Evolutionary conservation across 1,140 invertebrate genomes (phyloP), one percentile per base, ranked within the genome.

Genomic region (Brachionus rubens): DNA sequence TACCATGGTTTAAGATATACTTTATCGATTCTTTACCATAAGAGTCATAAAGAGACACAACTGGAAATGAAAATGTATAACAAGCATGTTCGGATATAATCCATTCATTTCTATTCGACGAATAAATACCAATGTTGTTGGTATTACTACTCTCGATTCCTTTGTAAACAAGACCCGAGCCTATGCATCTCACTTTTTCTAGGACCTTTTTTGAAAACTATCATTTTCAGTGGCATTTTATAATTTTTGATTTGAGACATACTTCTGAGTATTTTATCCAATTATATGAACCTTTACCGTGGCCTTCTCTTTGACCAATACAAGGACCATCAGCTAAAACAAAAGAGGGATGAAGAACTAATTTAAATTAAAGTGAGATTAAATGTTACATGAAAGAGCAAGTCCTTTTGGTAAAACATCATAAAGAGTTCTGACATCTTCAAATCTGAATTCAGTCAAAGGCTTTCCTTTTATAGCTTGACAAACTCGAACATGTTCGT

Each of bases 211-310:
- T n/a, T n/a, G n/a, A n/a, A n/a, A n/a, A n/a, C n/a, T n/a, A n/a
- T n/a, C n/a, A n/a, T n/a, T n/a, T n/a, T n/a, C n/a, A n/a, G n/a
- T n/a, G n/a, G n/a, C n/a, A n/a, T n/a, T n/a, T n/a, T n/a, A n/a
- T n/a, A n/a, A n/a, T n/a, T n/a, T n/a, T n/a, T n/a, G n/a, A n/a
- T n/a, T n/a, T n/a, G n/a, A n/a, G n/a, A n/a, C n/a, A n/a, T n/a
- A n/a, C n/a, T n/a, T 72, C 28, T 33, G 68, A 72, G 41, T 72
- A 72, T 21, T 72, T 72, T n/a, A 72, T 30, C 68, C 68, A 72
- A 7, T 10, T 48, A 50, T 72, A 72, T 16, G 43, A 21, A 24
- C 68, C 68, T 48, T 33, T 72, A 10, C 33, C 50, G 24, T 43
- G 68, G 1, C 46, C 68, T 50, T 72, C 50, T 28, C 68, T 72